Base-by-base conservation (phyloP, 1,140 invertebrate genomes). In the Potamilus streckersoni region DNA sequence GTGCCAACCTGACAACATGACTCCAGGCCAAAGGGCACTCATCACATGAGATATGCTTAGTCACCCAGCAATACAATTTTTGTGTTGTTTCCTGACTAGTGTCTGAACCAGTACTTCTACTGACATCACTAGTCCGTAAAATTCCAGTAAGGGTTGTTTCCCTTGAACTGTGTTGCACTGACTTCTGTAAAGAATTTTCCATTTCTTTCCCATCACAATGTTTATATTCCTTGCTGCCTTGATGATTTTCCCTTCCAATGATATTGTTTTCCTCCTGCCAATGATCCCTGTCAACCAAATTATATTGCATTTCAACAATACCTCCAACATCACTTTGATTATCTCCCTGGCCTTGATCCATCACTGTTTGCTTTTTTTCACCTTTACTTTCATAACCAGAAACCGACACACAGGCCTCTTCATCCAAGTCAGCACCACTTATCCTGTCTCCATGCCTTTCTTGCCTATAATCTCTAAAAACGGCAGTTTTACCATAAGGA, bases 41-140 rank as follows among this genome's bases (percentile, higher is more conserved):
- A 68, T 74, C 82, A 71, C 74, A 80, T 2, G 84, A 85, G 12
- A 79, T 70, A 70, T 85, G 82, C 49, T 71, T 65, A 1, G 82
- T 85, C 61, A 80, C 71, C 84, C 84, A 85, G 13, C 63, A 60
- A 62, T 85, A 85, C 20, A 56, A 60, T 59, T 27, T 49, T n/a
- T 71, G 38, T 57, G 70, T 68, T 49, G 72, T 56, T 16, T 63
- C 55, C 38, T 63, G 64, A 57, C 49, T 56, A 8, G 55, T 62
- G 38, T 27, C 11, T 31, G 38, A 57, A 15, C 17, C 64, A 66
- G 20, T 13, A 66, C 64, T 31, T 20, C 19, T 15, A 58, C 58
- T 59, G 31, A 49, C 38, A 38, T 67, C 38, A n/a, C 55, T 5
- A 27, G 60, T 49, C 13, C 0, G 11, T 71, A 38, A 71, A 19